These are phyloP conservation scores for Calidris pygmaea DNA, from an alignment of 2,113 vertebrate species.

Conservation along the genomic window DNA sequence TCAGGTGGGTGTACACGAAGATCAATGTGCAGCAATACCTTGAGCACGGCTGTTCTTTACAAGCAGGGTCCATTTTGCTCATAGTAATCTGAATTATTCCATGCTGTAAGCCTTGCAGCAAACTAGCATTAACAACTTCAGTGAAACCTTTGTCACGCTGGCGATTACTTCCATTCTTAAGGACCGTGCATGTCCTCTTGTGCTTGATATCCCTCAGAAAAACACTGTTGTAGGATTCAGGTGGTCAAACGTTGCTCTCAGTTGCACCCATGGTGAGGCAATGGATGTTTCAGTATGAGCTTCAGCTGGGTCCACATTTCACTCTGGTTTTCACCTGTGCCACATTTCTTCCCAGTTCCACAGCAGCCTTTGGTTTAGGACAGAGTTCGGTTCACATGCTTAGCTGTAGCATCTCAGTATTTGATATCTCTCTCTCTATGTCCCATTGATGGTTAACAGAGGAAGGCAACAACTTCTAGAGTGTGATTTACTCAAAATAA, in stretches of 20 bases:
- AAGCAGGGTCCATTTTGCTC: constrained; percentile 3
- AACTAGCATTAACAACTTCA: neutral
- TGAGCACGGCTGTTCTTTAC: neutral
- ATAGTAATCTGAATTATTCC: neutral
- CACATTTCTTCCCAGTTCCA: neutral
- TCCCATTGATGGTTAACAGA: neutral
- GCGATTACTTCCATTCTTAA: neutral
- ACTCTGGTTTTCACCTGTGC: neutral
- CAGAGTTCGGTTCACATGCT: neutral
- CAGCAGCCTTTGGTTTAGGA: neutral
- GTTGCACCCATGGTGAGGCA: neutral
- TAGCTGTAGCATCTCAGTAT: neutral
- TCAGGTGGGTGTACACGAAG: neutral
- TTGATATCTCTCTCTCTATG: neutral
- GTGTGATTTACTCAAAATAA: neutral
- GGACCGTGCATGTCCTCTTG: neutral
- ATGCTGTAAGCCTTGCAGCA: neutral
- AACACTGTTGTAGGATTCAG: neutral
- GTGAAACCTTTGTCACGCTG: neutral
- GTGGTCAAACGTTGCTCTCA: neutral
- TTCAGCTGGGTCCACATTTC: neutral
- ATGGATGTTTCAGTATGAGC: neutral
- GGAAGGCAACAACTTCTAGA: neutral
- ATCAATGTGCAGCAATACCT: neutral
- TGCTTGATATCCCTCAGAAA: neutral